A percentile compares a stretch with the other conserved stretches of the same genome.
phyloP scores from a whole-genome alignment of 1,140 invertebrate species.

The Apis florea region DNA sequence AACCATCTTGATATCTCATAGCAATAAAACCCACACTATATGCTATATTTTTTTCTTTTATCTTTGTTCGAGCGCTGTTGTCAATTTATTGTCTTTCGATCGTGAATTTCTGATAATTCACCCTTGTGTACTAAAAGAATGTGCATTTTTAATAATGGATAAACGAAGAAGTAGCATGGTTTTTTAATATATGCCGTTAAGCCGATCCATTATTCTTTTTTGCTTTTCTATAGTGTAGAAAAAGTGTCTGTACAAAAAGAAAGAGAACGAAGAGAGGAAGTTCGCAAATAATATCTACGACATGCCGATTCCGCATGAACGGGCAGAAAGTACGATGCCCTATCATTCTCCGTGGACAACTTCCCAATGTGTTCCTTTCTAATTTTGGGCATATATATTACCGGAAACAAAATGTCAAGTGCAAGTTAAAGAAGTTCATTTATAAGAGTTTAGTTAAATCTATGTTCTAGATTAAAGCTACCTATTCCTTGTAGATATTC shows the following conservation, averaged over 20 bases:
- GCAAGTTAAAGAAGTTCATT: conserved; percentile 53
- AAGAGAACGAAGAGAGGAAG: conserved; percentile 44
- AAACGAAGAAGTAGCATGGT: conserved; percentile 44
- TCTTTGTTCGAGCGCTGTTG: neutral
- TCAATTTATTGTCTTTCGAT: conserved; percentile 32
- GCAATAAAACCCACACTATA: neutral
- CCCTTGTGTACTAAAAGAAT: conserved; percentile 29
- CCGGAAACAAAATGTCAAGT: conserved; percentile 63
- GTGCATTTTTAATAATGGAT: conserved; percentile 29
- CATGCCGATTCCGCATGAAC: conserved; percentile 66
- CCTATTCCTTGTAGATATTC: conserved; percentile 20
- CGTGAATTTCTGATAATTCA: conserved; percentile 36
- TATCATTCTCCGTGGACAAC: conserved; percentile 27
- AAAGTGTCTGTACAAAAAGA: neutral
- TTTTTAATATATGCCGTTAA: conserved; percentile 54
- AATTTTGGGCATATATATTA: conserved; percentile 51
- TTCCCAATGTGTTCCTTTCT: neutral
- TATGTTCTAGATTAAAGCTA: conserved; percentile 1
- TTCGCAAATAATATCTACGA: conserved; percentile 61
- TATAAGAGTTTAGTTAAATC: conserved; percentile 63
- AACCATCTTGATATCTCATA: neutral
- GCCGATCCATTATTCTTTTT: conserved; percentile 8
- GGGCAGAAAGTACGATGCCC: conserved; percentile 62
- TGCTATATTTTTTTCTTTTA: neutral
- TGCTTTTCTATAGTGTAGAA: neutral